phyloP scores from a whole-genome alignment of 2,888 invertebrate species.

The Crocallis elinguaria region DNA sequence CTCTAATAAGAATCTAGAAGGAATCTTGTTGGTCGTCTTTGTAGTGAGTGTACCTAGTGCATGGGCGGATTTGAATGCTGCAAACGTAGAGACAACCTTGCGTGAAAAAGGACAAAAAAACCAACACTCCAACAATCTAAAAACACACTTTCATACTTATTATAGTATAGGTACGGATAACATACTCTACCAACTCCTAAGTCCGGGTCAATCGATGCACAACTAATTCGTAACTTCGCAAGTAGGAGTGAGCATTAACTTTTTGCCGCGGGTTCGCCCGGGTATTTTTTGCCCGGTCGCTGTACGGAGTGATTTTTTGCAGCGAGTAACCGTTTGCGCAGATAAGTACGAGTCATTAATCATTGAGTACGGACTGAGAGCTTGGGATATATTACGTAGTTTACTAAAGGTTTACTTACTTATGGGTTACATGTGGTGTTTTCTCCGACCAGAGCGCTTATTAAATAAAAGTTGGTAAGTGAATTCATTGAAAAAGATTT shows the following conservation, averaged over 20 bases:
- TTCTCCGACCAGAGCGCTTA: too few species aligned
- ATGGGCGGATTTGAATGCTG: too few species aligned
- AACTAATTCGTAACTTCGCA: conserved; percentile 5
- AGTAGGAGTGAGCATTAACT: conserved; percentile 13
- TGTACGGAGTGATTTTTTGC: conserved; percentile 25
- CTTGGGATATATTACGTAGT: not conserved
- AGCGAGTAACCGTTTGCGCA: conserved; percentile 15
- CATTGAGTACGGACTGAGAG: conserved; percentile 3
- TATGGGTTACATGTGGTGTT: not conserved
- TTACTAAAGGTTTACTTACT: not conserved
- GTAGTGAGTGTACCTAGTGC: too few species aligned
- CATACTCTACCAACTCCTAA: not conserved
- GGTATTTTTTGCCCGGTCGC: conserved; percentile 12
- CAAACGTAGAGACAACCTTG: too few species aligned
- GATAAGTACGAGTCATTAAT: conserved; percentile 26
- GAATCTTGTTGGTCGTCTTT: too few species aligned
- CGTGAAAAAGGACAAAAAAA: too few species aligned
- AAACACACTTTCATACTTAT: too few species aligned
- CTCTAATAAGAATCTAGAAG: too few species aligned
- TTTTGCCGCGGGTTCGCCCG: conserved; percentile 18
- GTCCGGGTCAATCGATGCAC: conserved; percentile 2
- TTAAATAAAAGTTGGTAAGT: too few species aligned
- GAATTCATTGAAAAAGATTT: too few species aligned
- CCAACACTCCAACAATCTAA: too few species aligned
- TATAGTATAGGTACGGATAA: too few species aligned